Conservation (phyloP, 2,888 invertebrate species). For the Pachycephus smyrnensis region DNA sequence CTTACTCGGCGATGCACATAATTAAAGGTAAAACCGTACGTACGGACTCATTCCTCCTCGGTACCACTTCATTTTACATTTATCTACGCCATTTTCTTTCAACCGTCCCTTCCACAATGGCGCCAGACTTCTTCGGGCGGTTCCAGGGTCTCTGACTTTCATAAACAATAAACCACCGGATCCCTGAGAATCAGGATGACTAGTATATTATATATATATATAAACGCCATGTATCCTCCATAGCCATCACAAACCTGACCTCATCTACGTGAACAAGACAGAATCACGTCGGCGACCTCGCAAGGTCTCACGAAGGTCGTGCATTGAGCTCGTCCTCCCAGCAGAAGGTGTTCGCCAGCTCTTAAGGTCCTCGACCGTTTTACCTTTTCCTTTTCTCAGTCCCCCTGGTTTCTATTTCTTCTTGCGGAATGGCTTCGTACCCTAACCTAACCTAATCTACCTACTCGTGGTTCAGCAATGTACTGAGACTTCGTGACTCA, state of each 20-base stretch:
- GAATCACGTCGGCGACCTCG: slow-evolving; percentile 65
- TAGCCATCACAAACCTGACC: not conserved
- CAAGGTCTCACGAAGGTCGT: slow-evolving; percentile 66
- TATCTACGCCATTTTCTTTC: not conserved
- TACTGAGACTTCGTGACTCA: slow-evolving; percentile 55
- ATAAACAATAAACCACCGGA: not conserved
- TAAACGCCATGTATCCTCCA: too few species aligned
- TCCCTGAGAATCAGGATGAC: not conserved
- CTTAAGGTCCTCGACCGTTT: not conserved
- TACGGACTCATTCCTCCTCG: not conserved
- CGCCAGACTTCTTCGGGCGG: not conserved
- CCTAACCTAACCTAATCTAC: slow-evolving; percentile 29
- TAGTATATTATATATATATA: not conserved
- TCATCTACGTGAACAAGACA: slow-evolving; percentile 38
- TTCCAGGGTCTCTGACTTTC: not conserved
- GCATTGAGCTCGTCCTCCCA: slow-evolving; percentile 59
- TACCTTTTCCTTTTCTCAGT: not conserved
- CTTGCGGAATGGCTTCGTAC: slow-evolving; percentile 15
- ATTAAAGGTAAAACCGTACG: slow-evolving; percentile 40
- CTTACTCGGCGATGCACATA: slow-evolving; percentile 44
- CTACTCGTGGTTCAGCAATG: not conserved
- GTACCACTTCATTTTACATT: not conserved
- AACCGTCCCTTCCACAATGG: not conserved
- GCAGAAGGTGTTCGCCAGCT: slow-evolving; percentile 40
- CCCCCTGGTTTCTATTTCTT: slow-evolving; percentile 19